Evolutionary conservation across 2,113 vertebrate species (phyloP).

Genomic region (Tachysurus fulvidraco): DNA sequence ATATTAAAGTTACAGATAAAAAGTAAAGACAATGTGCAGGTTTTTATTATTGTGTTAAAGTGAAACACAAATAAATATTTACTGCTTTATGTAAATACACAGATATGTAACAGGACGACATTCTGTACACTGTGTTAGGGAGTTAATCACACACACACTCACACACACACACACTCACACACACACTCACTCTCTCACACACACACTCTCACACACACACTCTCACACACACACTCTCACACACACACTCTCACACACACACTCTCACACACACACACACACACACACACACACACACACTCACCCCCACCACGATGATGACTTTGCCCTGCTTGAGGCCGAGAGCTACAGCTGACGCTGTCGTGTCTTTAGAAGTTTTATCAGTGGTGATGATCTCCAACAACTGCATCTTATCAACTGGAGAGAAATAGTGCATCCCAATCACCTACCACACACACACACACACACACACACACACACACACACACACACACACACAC

Average conservation of each 20-base stretch:
- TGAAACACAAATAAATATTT: too few relatives aligned
- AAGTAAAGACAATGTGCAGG: too few relatives aligned
- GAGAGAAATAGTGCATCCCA: conserved; percentile 98
- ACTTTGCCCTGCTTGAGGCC: conserved; percentile 95
- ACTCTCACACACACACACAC: too few relatives aligned
- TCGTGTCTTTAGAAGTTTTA: conserved; percentile 87
- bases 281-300: conserved; percentile 1
- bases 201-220: conserved; percentile 47
- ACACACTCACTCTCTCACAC: conserved; percentile 44
- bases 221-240: not conserved
- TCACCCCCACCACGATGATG: conserved; percentile 94
- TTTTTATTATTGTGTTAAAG: too few relatives aligned
- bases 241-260: conserved; percentile 64
- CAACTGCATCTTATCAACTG: conserved; percentile 96
- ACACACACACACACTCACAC: too few relatives aligned
- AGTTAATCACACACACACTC: too few relatives aligned
- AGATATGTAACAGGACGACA: too few relatives aligned
- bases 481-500: not conserved
- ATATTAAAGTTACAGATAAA: too few relatives aligned
- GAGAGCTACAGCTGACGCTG: conserved; percentile 82
- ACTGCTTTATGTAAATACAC: too few relatives aligned
- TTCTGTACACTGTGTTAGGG: too few relatives aligned
- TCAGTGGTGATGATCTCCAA: conserved; percentile 93
- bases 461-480: conserved; percentile 4
- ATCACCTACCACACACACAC: conserved; percentile 76